Conservation (phyloP, 2,797 vertebrate species). For the Danio choprae region DNA sequence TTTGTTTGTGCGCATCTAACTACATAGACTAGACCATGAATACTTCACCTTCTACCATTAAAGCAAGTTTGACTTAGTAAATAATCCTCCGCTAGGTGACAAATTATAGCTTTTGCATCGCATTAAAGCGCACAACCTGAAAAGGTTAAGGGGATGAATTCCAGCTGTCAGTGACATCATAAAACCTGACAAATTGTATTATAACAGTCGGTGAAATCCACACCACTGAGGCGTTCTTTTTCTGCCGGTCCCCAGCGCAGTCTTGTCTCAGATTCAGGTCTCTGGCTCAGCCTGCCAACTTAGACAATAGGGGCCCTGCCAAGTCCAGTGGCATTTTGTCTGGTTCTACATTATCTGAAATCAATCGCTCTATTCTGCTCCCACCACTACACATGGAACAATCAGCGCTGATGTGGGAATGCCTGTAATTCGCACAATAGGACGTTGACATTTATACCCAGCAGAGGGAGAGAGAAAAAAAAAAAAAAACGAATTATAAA, state of each 20-base stretch:
- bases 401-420: slow-evolving; percentile 79
- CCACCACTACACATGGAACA: slow-evolving; percentile 77
- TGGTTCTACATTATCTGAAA: slow-evolving; percentile 83
- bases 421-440: slow-evolving; percentile 81
- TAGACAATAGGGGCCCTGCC: slow-evolving; percentile 74
- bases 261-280: slow-evolving; percentile 74
- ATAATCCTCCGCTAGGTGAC: slow-evolving; percentile 63
- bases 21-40: slow-evolving; percentile 8
- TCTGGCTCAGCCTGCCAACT: slow-evolving; percentile 66
- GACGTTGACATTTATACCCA: slow-evolving; percentile 82
- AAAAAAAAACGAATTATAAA: slow-evolving; percentile 62
- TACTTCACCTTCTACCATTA: slow-evolving; percentile 35
- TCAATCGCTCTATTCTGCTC: slow-evolving; percentile 82
- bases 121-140: slow-evolving; percentile 72
- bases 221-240: slow-evolving; percentile 70
- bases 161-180: slow-evolving; percentile 74
- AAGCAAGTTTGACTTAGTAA: slow-evolving; percentile 49
- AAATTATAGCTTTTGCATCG: slow-evolving; percentile 71
- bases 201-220: slow-evolving; percentile 78
- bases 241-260: slow-evolving; percentile 63
- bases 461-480: slow-evolving; percentile 62
- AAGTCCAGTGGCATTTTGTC: slow-evolving; percentile 76
- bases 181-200: slow-evolving; percentile 81
- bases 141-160: slow-evolving; percentile 77
- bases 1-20: slow-evolving; percentile 18